Evolutionary conservation across 2,797 vertebrate genomes (phyloP), one percentile per base, ranked within the genome.

Genomic region (Octomys mimax): DNA sequence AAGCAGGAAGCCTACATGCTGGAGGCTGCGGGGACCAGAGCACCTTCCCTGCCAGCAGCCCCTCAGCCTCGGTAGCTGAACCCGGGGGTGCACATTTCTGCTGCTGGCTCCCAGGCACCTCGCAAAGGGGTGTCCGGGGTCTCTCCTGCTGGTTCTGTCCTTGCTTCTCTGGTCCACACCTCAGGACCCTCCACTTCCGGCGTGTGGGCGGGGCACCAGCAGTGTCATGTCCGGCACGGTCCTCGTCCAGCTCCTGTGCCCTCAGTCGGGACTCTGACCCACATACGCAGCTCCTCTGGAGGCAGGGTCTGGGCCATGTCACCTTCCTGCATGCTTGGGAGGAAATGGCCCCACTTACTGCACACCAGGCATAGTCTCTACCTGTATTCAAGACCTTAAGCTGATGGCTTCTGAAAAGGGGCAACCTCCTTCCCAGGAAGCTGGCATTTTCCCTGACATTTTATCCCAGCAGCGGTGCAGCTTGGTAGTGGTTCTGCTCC

Each of bases 221-320:
- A 1, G 0, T 28, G 19, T 11, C n/a, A 1, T 39, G 4, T 62
- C 31, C 26, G 49, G 61, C 39, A 13, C 8, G 33, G 39, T 39
- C 18, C 0, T n/a, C 31, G 2, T 9, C 14, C 36, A 12, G 26
- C 3, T 33, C 16, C 1, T 16, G 8, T n/a, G 24, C 42, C 16
- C 4, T 11, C 31, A 36, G 14, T 16, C 83, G 28, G 36, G 46
- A 33, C 28, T 31, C 73, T 24, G 11, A 31, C 12, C 73, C 13
- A 8, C 5, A 13, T 0, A 4, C 13, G 16, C 26, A 49, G 42
- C 26, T 26, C 46, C 39, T 39, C 73, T 28, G 42, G 39, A 31
- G 12, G 42, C 39, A 73, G 4, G 36, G 22, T 42, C 71, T 42
- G 71, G 71, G 22, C 22, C 39, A 31, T 10, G 28, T 9, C 42